Evolutionary conservation across 2,113 vertebrate genomes (phyloP).

Genomic region (Caranx melampygus): DNA sequence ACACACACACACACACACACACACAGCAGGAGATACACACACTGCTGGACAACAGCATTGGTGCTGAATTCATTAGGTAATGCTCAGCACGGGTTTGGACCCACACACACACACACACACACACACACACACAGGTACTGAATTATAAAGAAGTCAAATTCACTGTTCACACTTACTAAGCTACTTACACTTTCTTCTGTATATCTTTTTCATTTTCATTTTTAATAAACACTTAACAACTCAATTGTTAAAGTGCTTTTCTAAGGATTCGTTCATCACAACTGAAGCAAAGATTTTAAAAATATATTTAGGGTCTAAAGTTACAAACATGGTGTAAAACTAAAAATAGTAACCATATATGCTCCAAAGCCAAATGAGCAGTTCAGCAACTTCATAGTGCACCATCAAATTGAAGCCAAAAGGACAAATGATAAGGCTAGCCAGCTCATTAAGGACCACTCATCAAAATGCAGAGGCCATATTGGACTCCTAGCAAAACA

Average conservation of each 20-base stretch:
- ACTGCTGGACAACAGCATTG: not conserved
- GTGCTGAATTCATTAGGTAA: too few species aligned
- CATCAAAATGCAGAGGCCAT: slow-evolving; percentile 32
- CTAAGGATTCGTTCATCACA: not conserved
- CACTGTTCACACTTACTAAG: not conserved
- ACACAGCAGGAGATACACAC: slow-evolving; percentile 1
- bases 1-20: slow-evolving; percentile 10
- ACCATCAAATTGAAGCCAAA: slow-evolving; percentile 41
- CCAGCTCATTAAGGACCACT: slow-evolving; percentile 42
- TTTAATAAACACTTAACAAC: too few species aligned
- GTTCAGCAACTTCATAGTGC: slow-evolving; percentile 34
- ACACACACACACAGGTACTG: not conserved
- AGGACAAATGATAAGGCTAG: slow-evolving; percentile 41
- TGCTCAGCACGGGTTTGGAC: too few species aligned
- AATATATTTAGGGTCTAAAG: too few species aligned
- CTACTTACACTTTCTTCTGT: not conserved
- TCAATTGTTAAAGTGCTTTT: not conserved
- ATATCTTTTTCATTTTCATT: too few species aligned
- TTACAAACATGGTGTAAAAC: not conserved
- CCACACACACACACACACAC: too few species aligned
- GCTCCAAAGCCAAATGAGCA: slow-evolving; percentile 6
- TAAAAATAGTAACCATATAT: not conserved
- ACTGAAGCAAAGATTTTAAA: not conserved
- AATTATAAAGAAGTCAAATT: not conserved
- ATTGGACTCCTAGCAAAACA: slow-evolving; percentile 35